These are phyloP conservation scores for Lepidochrysops patricia DNA, from an alignment of 2,888 invertebrate species.

Conservation along the genomic window DNA sequence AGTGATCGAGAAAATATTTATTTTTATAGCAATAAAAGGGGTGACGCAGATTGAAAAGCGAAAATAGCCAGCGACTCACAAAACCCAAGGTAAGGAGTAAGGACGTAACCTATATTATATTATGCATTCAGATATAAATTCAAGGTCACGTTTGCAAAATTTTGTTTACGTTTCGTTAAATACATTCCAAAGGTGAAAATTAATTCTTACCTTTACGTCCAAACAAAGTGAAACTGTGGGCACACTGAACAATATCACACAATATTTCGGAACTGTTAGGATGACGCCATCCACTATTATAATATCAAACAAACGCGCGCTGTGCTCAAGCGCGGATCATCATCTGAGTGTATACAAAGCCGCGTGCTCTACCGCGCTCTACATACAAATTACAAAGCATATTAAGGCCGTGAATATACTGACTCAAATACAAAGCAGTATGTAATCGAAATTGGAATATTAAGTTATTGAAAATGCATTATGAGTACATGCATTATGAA, in stretches of 20 bases:
- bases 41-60: constrained; percentile 15
- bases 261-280: constrained; percentile 7
- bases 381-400: constrained; percentile 12
- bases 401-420: background rate
- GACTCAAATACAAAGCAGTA: background rate
- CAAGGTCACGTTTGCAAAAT: constrained; percentile 43
- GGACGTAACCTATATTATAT: constrained; percentile 62
- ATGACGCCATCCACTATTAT: background rate
- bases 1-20: background rate
- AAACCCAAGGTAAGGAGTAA: constrained; percentile 66
- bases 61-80: constrained; percentile 62
- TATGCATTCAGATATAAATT: constrained; percentile 54
- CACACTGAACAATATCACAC: background rate
- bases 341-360: constrained; percentile 26
- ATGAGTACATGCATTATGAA: no score
- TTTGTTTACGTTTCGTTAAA: constrained; percentile 16
- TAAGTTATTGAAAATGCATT: background rate
- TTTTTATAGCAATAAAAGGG: background rate
- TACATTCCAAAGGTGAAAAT: background rate
- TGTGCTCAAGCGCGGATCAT: constrained; percentile 28
- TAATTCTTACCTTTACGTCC: background rate
- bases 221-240: background rate
- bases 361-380: constrained; percentile 17
- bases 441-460: background rate
- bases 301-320: constrained; percentile 22